These are phyloP conservation scores for Lasioglossum oenotherae DNA, from an alignment of 2,888 invertebrate species.

Conservation along the genomic window DNA sequence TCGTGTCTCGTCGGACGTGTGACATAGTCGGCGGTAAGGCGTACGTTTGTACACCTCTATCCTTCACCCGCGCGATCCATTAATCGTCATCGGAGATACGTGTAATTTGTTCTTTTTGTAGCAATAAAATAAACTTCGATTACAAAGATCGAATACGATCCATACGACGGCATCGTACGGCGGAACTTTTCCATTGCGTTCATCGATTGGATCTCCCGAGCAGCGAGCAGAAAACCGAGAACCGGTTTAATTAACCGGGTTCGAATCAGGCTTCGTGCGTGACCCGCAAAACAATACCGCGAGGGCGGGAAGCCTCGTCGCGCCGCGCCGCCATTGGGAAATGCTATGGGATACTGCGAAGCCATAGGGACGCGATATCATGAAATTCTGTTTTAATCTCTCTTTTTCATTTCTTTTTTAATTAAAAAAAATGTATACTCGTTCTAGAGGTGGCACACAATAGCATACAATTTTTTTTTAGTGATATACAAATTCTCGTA, in stretches of 20 bases:
- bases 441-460: no score
- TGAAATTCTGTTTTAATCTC: not conserved
- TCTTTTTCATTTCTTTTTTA: no score
- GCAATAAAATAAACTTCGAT: slow-evolving; percentile 77
- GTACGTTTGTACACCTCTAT: slow-evolving; percentile 76
- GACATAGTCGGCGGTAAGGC: slow-evolving; percentile 78
- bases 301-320: slow-evolving; percentile 34
- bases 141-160: slow-evolving; percentile 20
- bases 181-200: not conserved
- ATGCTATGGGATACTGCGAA: slow-evolving; percentile 9
- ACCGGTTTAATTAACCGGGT: slow-evolving; percentile 36
- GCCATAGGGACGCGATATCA: not conserved
- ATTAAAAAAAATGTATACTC: no score
- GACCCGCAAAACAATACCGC: not conserved
- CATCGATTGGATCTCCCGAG: not conserved
- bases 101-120: slow-evolving; percentile 77
- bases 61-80: slow-evolving; percentile 74
- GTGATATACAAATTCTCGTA: not conserved
- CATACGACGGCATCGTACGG: not conserved
- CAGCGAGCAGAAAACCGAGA: not conserved
- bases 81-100: slow-evolving; percentile 64
- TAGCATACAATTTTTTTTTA: not conserved
- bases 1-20: slow-evolving; percentile 74
- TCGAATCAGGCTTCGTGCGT: slow-evolving; percentile 32
- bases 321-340: not conserved